phyloP scores from a whole-genome alignment of 2,797 vertebrate species.

The Anguilla obscura region DNA sequence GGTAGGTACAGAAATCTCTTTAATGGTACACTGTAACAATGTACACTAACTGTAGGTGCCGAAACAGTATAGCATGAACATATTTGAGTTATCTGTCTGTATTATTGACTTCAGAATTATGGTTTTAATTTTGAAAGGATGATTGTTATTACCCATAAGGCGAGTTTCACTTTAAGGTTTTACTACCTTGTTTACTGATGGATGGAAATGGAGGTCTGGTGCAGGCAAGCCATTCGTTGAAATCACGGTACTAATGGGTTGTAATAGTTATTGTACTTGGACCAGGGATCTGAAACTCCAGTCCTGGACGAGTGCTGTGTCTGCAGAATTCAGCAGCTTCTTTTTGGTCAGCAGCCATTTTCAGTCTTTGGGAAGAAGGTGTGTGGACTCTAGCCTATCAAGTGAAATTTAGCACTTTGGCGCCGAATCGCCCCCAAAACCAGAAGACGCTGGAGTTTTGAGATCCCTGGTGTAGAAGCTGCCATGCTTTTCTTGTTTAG shows the following conservation, averaged over 20 bases:
- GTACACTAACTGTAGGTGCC: neutral
- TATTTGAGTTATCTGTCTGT: neutral
- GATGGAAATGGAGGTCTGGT: neutral
- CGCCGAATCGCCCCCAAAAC: neutral
- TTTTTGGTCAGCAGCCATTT: neutral
- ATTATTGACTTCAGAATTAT: neutral
- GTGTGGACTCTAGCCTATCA: neutral
- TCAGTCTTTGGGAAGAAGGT: neutral
- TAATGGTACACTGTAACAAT: neutral
- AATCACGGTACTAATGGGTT: neutral
- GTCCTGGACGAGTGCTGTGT: neutral
- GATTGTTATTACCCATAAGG: neutral
- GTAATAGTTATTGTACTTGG: neutral
- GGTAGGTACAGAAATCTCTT: neutral
- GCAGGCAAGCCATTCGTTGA: neutral
- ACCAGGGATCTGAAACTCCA: neutral
- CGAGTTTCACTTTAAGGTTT: neutral
- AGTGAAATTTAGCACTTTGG: neutral
- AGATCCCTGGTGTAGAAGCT: neutral
- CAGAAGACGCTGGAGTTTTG: neutral
- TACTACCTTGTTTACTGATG: neutral
- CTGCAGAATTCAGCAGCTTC: neutral
- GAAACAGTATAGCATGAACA: neutral
- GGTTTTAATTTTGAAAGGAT: neutral
- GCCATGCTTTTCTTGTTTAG: neutral